Base-by-base conservation (phyloP, 2,888 invertebrate species). In the Cordylochernes scorpioides region DNA sequence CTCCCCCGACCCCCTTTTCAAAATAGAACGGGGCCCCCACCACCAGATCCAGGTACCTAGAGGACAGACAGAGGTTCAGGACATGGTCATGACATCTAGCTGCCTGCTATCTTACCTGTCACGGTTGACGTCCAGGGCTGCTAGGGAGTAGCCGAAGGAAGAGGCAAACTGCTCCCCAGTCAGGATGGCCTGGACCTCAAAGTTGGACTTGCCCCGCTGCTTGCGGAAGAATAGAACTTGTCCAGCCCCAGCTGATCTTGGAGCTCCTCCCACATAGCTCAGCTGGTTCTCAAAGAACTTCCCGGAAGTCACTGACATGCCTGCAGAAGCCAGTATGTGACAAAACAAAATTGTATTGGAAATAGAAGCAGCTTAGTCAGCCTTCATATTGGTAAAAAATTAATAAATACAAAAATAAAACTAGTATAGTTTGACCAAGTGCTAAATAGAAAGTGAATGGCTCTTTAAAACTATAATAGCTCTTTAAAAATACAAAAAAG, bases 11-110 rank as follows among this genome's bases (percentile, higher is more conserved):
- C 34, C 48, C 61, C 42, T 67, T 65, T n/a, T 65, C 64, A 48
- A 78, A 82, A 53, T 77, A 91, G 55, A 86, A 84, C 3, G 94
- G 97, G 3, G 94, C 86, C 1, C 82, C 80, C 4, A 88, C 75
- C 26, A 82, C 59, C 29, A 88, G 59, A 55, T 88, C 86, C 10
- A 35, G 17, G 17, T 32, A 33, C n/a, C 40, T 40, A 24, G 5
- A 38, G 28, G 8, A 18, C 24, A 22, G 12, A n/a, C 10, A 10
- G 21, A 19, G n/a, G n/a, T n/a, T n/a, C n/a, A n/a, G n/a, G 13
- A 7, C n/a, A 35, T 30, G 19, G 15, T 27, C n/a, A n/a, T 9
- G 8, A 9, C n/a, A 19, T 19, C n/a, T 27, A 24, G 24, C 21
- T 17, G 17, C 17, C 26, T 2, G 14, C n/a, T 3, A 17, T 28